phyloP scores from a whole-genome alignment of 2,797 vertebrate species.

The Sebastes minor region DNA sequence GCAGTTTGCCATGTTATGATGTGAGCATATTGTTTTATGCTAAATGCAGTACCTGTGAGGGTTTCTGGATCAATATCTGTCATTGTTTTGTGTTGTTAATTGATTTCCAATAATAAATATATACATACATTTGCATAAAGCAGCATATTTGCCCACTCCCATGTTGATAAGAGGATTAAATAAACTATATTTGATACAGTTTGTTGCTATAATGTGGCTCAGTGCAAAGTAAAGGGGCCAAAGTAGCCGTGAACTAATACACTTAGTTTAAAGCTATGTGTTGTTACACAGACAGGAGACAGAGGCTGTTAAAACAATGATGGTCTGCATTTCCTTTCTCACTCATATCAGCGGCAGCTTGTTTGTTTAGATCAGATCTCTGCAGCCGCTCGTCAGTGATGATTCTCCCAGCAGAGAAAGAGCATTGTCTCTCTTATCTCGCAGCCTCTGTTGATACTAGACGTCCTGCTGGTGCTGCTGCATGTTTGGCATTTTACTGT shows the following conservation, averaged over 20 bases:
- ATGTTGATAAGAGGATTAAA: too few species aligned
- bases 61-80: too few species aligned
- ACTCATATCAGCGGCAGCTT: neutral
- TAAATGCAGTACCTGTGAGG: too few species aligned
- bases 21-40: too few species aligned
- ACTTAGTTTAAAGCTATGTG: neutral
- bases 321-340: conserved; percentile 18
- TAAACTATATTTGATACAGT: neutral
- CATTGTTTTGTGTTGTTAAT: too few species aligned
- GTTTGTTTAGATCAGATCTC: neutral
- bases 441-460: neutral
- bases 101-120: too few species aligned
- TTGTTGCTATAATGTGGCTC: neutral
- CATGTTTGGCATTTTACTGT: neutral
- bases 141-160: too few species aligned
- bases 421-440: conserved; percentile 33
- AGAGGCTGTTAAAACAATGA: neutral
- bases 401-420: neutral
- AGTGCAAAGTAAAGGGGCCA: neutral
- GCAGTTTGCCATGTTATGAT: too few species aligned
- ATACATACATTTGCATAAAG: too few species aligned
- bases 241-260: neutral
- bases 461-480: neutral
- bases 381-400: neutral
- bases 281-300: neutral